Conservation (phyloP, 2,888 invertebrate species). For the Scrobipalpa atriplicella region DNA sequence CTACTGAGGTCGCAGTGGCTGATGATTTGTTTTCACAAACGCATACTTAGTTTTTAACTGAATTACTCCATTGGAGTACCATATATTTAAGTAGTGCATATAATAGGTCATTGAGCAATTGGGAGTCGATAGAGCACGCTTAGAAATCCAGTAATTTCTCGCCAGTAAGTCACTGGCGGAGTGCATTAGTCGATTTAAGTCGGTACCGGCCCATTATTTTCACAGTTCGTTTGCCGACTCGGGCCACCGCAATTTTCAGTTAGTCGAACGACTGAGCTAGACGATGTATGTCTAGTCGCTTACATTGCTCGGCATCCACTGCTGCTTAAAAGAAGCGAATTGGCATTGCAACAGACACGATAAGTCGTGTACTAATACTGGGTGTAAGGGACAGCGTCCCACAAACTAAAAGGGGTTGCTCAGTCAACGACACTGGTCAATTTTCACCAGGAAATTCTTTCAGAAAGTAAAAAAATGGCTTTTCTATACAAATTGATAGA, state of each 20-base stretch:
- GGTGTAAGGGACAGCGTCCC: too few relatives aligned
- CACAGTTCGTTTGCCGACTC: constrained; percentile 66
- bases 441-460: too few relatives aligned
- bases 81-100: background rate
- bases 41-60: too few relatives aligned
- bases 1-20: too few relatives aligned
- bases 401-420: too few relatives aligned
- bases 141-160: constrained; percentile 28
- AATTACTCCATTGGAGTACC: background rate
- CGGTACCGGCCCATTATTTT: constrained; percentile 68
- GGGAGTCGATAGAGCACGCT: constrained; percentile 1
- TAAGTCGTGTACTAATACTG: too few relatives aligned
- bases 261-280: constrained; percentile 46
- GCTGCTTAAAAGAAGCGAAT: too few relatives aligned
- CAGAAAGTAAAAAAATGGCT: too few relatives aligned
- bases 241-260: constrained; percentile 48
- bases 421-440: too few relatives aligned
- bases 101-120: constrained; percentile 22
- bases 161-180: constrained; percentile 36
- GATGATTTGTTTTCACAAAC: too few relatives aligned
- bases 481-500: too few relatives aligned
- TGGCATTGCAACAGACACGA: too few relatives aligned
- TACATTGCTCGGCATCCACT: background rate
- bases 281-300: constrained; percentile 26
- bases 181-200: constrained; percentile 69